Evolutionary conservation across 2,113 vertebrate species (phyloP), one percentile per base, ranked within the genome.

Genomic region (Sylvietta virens): DNA sequence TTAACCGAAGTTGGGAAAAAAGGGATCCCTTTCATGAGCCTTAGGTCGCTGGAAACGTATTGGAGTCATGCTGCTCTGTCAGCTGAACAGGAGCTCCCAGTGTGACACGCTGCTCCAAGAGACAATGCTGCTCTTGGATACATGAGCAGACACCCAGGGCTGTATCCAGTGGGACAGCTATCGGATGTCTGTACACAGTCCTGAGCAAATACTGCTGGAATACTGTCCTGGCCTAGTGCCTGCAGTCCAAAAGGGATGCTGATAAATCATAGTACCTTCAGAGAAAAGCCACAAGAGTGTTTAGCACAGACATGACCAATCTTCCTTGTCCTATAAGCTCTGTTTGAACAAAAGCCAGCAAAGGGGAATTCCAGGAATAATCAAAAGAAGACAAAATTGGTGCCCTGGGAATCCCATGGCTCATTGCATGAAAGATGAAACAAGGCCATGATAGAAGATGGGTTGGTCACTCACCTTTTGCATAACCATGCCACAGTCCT

Each of bases 11-110:
- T 62, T 67, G 70, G 65, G 28, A 0, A n/a, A 74, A 95, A 80
- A 48, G 24, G 31, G 60, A 81, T 86, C 77, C 78, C 86, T 97
- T 94, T 95, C 95, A 92, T 64, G 48, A 94, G 86, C 77, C 79
- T 90, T 92, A 86, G 67, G 72, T 94, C 1, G 0, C 83, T 93
- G 83, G 69, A 90, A 95, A 86, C 33, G 44, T 48, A 69, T 1
- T 87, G 90, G 94, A 95, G 91, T 95, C 92, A 74, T 90, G 91
- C 95, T 95, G 95, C 80, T 93, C 81, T 62, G 83, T 90, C 76
- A 90, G 91, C 94, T 77, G 86, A 82, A 93, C 76, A 74, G 83
- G 72, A 94, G 82, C 83, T 92, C 61, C 57, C 61, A 44, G 24
- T 35, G 89, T 81, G 86, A 92, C 81, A 83, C 2, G 5, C 40